A percentile compares a stretch with the other conserved stretches of the same genome.
Evolutionary conservation across 1,140 invertebrate genomes (phyloP).

Genomic region (Rhynchophorus ferrugineus): DNA sequence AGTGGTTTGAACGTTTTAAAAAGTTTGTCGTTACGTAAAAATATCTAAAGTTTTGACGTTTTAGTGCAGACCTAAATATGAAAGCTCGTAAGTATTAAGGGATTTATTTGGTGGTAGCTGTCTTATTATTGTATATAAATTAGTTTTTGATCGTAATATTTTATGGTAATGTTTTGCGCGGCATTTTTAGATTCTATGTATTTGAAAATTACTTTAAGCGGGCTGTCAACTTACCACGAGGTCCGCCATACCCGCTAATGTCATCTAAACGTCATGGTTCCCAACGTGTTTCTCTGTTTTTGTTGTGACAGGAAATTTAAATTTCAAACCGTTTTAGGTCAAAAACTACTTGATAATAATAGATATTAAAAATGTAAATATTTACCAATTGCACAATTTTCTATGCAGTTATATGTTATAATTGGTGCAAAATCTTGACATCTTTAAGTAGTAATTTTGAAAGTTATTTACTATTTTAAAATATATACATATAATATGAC

Average conservation of each 20-base stretch:
- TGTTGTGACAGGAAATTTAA: constrained; percentile 3
- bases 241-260: constrained; percentile 29
- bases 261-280: constrained; percentile 7
- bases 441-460: too few species aligned
- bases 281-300: constrained; percentile 27
- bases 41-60: constrained; percentile 22
- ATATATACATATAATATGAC: too few species aligned
- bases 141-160: too few species aligned
- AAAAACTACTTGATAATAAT: too few species aligned
- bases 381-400: too few species aligned
- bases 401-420: too few species aligned
- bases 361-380: too few species aligned
- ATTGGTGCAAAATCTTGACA: too few species aligned
- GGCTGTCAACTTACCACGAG: constrained; percentile 30
- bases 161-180: background rate
- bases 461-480: too few species aligned
- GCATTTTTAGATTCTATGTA: background rate
- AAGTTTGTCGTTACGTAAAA: constrained; percentile 35
- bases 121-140: too few species aligned
- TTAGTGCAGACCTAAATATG: constrained; percentile 30
- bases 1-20: too few species aligned
- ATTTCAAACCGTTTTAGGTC: constrained; percentile 3
- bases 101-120: too few species aligned
- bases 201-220: constrained; percentile 9
- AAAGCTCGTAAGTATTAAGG: constrained; percentile 30